Conservation (phyloP, 2,797 vertebrate genomes). For the Cirrhinus mrigala region DNA sequence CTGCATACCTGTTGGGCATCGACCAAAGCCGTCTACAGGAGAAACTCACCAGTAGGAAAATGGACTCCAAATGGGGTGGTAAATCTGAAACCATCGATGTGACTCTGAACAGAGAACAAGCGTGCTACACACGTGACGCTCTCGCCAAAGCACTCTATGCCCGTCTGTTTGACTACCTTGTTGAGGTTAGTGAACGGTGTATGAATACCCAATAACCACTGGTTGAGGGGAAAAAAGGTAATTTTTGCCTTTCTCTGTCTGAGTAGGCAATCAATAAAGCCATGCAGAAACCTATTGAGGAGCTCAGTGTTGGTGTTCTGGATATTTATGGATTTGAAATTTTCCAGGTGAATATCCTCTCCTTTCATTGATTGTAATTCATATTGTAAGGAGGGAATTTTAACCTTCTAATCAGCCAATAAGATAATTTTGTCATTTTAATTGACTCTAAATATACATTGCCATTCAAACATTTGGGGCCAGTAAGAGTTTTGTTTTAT, state of each 20-base stretch:
- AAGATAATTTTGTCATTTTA: not conserved
- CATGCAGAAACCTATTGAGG: conserved; percentile 91
- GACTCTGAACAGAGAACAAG: conserved; percentile 95
- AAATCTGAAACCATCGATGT: conserved; percentile 93
- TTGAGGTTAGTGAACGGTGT: conserved; percentile 81
- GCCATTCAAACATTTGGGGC: not conserved
- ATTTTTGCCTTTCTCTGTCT: conserved; percentile 21
- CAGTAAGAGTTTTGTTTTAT: not conserved
- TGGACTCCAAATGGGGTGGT: conserved; percentile 97
- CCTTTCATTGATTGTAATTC: not conserved
- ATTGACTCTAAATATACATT: not conserved
- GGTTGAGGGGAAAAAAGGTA: not conserved
- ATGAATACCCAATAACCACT: not conserved
- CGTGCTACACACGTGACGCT: conserved; percentile 91
- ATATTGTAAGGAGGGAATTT: not conserved
- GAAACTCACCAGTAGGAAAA: conserved; percentile 94
- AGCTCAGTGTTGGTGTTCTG: conserved; percentile 92
- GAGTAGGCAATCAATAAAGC: conserved; percentile 91
- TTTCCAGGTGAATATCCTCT: conserved; percentile 84
- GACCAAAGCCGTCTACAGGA: conserved; percentile 88
- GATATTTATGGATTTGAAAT: conserved; percentile 99
- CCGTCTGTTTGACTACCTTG: conserved; percentile 93
- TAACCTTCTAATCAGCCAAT: not conserved
- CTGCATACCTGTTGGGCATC: conserved; percentile 94
- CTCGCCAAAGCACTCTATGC: conserved; percentile 95